A percentile compares a stretch with the other conserved stretches of the same genome.
Evolutionary conservation across 2,888 invertebrate genomes (phyloP).

Genomic region (Pristionchus mayeri): DNA sequence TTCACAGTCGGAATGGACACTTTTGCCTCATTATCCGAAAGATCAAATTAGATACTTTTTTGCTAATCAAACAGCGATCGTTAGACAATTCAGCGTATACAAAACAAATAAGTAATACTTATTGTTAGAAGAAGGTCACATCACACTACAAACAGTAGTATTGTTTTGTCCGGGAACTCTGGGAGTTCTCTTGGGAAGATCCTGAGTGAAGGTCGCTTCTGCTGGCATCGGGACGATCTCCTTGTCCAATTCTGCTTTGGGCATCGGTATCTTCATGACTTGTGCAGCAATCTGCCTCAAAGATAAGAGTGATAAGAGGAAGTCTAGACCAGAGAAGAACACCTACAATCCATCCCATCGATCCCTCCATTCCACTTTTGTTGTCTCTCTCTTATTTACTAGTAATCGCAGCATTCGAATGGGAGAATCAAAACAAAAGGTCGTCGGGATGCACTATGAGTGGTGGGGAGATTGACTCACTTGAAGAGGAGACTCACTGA

Average conservation of each 20-base stretch:
- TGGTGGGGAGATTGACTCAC: constrained; percentile 58
- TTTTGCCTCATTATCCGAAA: not conserved
- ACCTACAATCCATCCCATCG: not conserved
- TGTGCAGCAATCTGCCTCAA: constrained; percentile 82
- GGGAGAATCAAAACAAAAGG: constrained; percentile 26
- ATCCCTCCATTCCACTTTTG: not conserved
- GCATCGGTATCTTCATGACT: constrained; percentile 82
- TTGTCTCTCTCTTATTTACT: constrained; percentile 25
- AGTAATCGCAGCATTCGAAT: not conserved
- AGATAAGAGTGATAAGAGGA: constrained; percentile 32
- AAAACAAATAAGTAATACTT: too few relatives aligned
- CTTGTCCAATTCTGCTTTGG: constrained; percentile 83
- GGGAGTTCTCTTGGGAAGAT: constrained; percentile 12
- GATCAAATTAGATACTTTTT: too few relatives aligned
- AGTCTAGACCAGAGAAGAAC: not conserved
- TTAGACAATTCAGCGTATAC: too few relatives aligned
- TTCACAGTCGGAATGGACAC: not conserved
- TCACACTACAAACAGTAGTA: constrained; percentile 39
- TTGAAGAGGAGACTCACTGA: constrained; percentile 76
- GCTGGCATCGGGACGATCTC: constrained; percentile 79
- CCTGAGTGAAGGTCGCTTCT: not conserved
- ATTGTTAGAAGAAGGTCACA: constrained; percentile 2
- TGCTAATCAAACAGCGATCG: too few relatives aligned
- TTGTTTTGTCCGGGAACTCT: not conserved
- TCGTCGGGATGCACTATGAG: not conserved